Evolutionary conservation across 1,140 invertebrate genomes (phyloP).

Genomic region (Hormaphis cornu): DNA sequence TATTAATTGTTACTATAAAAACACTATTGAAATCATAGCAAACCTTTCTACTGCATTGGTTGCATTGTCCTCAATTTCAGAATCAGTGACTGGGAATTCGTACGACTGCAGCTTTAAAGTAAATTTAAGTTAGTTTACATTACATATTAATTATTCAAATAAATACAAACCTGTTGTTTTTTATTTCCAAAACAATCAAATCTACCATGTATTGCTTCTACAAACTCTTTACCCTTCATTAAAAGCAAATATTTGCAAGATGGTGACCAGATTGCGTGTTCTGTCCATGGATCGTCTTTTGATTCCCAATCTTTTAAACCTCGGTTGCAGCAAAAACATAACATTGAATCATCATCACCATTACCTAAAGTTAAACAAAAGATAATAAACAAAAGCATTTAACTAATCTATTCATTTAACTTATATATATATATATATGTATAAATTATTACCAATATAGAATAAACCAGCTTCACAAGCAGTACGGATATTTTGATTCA

Average conservation of each 20-base stretch:
- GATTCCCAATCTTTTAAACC: conserved; percentile 79
- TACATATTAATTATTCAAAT: neutral
- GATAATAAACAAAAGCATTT: neutral
- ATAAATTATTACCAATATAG: conserved; percentile 56
- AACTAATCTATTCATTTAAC: neutral
- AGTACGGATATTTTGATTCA: conserved; percentile 63
- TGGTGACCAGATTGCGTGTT: conserved; percentile 76
- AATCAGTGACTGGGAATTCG: neutral
- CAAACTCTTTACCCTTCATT: conserved; percentile 62
- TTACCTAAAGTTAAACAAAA: conserved; percentile 38
- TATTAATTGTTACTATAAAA: neutral
- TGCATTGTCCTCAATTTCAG: neutral
- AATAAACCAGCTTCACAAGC: conserved; percentile 81
- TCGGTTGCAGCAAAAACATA: conserved; percentile 80
- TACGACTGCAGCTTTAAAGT: neutral
- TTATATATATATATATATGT: neutral
- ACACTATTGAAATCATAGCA: neutral
- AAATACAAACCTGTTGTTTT: conserved; percentile 40
- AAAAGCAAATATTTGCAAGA: conserved; percentile 64
- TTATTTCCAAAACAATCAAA: conserved; percentile 30
- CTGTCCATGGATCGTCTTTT: conserved; percentile 74
- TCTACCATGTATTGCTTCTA: conserved; percentile 46
- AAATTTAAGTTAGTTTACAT: neutral
- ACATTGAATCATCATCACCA: conserved; percentile 63
- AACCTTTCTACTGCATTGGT: too few species aligned